phyloP scores from a whole-genome alignment of 2,113 vertebrate genomes.

The Dromiciops gliroides region DNA sequence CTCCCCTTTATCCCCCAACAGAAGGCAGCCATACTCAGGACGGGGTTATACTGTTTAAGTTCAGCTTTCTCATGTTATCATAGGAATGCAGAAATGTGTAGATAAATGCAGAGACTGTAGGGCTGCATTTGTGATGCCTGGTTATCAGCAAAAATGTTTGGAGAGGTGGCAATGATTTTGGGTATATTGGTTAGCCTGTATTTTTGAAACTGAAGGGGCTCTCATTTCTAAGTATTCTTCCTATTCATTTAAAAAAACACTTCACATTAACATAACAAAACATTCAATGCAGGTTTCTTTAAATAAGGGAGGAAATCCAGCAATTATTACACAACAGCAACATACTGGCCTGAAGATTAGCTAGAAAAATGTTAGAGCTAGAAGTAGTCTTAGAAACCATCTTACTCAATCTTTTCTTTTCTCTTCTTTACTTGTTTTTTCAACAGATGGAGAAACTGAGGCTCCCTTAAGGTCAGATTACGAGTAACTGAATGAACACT shows the following conservation, averaged over 20 bases:
- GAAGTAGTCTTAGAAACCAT: background rate
- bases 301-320: conserved; percentile 41
- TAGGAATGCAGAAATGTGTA: conserved; percentile 42
- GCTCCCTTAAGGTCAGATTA: background rate
- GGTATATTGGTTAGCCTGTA: background rate
- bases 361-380: background rate
- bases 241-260: conserved; percentile 50
- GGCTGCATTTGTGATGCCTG: conserved; percentile 52
- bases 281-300: conserved; percentile 25
- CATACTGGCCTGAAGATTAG: background rate
- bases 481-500: background rate
- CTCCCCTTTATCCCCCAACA: background rate
- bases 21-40: background rate
- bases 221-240: conserved; percentile 40
- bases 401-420: background rate
- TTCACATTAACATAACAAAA: conserved; percentile 43
- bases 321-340: background rate
- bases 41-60: background rate
- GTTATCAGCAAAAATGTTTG: conserved; percentile 52
- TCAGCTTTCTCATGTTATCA: conserved; percentile 34
- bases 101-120: conserved; percentile 43
- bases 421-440: too few relatives aligned
- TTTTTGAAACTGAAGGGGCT: conserved; percentile 42
- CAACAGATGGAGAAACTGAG: background rate
- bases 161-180: conserved; percentile 58